Base-by-base conservation (phyloP, 2,797 vertebrate species). In the Antennarius maculatus region DNA sequence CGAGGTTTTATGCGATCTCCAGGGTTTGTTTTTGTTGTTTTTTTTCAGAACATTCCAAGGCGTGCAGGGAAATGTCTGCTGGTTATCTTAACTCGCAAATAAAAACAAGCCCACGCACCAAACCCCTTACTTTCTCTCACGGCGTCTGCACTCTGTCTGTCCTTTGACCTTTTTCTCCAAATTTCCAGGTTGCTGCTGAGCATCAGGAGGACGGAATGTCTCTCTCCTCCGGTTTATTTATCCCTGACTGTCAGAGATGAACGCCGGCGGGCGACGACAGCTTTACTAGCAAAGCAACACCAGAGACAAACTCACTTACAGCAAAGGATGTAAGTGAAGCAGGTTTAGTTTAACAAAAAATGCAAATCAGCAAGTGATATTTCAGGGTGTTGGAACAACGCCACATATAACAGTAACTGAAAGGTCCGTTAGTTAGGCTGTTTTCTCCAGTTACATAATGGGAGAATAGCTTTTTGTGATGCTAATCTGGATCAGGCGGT, bases 211-310 rank as follows among this genome's bases (percentile, higher is more conserved):
- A 34, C 27, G 68, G 66, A 81, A 55, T 64, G 58, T 76, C 74
- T 80, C 68, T 80, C 54, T 23, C 63, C 80, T 54, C 53, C 23
- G 45, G 34, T 65, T 59, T 54, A 51, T 67, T 74, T 79, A 85
- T 89, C 84, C 84, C 69, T 74, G 85, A 81, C 67, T 59, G 23
- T 23, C 67, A 72, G 46, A 50, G 60, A 58, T 45, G 56, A 54
- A 34, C 2, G 48, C 42, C 63, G 58, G 39, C 75, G 51, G 69
- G 66, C 56, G 72, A 69, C 69, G 84, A 79, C 64, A 63, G 69
- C 41, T 66, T 67, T 48, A 59, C 39, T 56, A 11, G 45, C 46
- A 52, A 74, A 55, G 43, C 48, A 34, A 45, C 14, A 60, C 53
- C 42, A 50, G 50, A 66, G 56, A 76, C 2, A 2, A 23, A 23